phyloP scores from a whole-genome alignment of 2,113 vertebrate genomes.

The Mus musculus region GRCm39 chr7:77676001-77676500 shows the following conservation, averaged over 20 bases:
- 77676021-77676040: background rate
- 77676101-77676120: too few relatives aligned
- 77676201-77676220: background rate
- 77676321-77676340: background rate
- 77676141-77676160: background rate
- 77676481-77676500: background rate
- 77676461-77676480: background rate
- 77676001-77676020: background rate
- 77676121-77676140: background rate
- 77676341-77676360: background rate
- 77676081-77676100: background rate
- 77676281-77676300: background rate
- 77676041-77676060: background rate
- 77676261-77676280: background rate
- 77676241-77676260: background rate
- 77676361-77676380: background rate
- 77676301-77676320: background rate
- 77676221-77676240: background rate
- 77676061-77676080: background rate
- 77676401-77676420: background rate
- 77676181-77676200: background rate
- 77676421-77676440: background rate
- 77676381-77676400: background rate
- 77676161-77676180: background rate
- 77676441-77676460: background rate